phyloP scores from a whole-genome alignment of 2,797 vertebrate species.

The Chrysolophus pictus region DNA sequence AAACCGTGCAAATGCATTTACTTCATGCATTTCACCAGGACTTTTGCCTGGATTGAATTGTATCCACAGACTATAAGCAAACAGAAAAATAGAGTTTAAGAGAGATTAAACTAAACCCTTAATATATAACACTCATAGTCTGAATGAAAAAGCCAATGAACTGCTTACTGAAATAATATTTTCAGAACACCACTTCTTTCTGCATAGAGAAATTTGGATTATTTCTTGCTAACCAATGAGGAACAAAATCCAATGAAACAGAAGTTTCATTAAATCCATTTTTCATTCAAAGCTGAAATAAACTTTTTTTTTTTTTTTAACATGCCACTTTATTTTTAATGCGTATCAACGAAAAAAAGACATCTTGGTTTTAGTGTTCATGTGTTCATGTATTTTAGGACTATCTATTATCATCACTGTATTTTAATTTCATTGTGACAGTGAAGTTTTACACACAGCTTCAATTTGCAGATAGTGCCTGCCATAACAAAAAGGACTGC shows the following conservation, averaged over 20 bases:
- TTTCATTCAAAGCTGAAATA: neutral
- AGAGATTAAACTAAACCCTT: neutral
- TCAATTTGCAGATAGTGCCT: neutral
- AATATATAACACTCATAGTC: neutral
- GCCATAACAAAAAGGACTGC: accelerated
- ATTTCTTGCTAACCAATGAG: neutral
- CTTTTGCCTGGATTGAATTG: neutral
- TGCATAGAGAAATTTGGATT: neutral
- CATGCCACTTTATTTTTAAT: neutral
- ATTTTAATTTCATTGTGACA: neutral
- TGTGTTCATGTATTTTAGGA: neutral
- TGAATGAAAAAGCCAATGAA: neutral
- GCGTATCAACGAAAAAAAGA: neutral
- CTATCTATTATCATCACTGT: neutral
- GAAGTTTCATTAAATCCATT: neutral
- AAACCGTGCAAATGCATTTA: neutral
- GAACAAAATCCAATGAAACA: neutral
- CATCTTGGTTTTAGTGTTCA: neutral
- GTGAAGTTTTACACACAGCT: neutral
- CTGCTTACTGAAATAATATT: neutral
- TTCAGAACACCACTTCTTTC: neutral
- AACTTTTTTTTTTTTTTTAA: neutral
- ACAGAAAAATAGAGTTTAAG: neutral
- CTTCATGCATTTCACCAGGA: neutral
- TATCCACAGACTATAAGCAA: neutral